These are phyloP conservation scores for Drosophila arawakana DNA, from an alignment of 1,140 invertebrate species.

Conservation along the genomic window DNA sequence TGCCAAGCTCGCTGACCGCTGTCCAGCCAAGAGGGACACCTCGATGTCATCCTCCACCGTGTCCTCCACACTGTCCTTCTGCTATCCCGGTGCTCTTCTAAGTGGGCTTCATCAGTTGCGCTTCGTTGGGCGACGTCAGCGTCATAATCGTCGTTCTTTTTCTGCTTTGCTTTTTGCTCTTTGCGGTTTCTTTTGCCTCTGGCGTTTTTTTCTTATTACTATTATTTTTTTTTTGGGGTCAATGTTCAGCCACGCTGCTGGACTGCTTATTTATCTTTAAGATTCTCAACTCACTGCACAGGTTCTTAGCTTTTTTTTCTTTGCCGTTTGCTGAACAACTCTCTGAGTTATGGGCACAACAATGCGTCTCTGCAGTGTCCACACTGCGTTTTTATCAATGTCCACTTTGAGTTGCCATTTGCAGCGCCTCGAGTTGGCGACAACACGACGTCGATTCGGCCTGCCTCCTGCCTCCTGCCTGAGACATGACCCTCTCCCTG, in stretches of 20 bases:
- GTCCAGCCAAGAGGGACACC: constrained; percentile 60
- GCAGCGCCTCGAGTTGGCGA: constrained; percentile 53
- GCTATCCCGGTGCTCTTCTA: constrained; percentile 39
- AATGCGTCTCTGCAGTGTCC: constrained; percentile 66
- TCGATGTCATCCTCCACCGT: constrained; percentile 27
- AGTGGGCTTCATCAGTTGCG: constrained; percentile 80
- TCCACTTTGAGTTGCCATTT: constrained; percentile 75
- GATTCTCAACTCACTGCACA: constrained; percentile 78
- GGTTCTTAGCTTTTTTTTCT: constrained; percentile 43
- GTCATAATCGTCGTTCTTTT: constrained; percentile 66
- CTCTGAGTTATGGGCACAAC: constrained; percentile 70
- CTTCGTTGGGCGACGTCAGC: constrained; percentile 67
- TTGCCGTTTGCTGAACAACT: neutral
- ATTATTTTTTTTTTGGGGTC: constrained; percentile 62
- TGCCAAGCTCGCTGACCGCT: constrained; percentile 59
- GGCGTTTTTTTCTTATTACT: neutral
- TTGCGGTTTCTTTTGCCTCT: constrained; percentile 46
- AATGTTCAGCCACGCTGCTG: constrained; percentile 65
- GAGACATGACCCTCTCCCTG: too few species aligned
- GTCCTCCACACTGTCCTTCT: neutral
- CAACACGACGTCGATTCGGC: constrained; percentile 16
- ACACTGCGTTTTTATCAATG: constrained; percentile 73
- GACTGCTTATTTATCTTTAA: constrained; percentile 84
- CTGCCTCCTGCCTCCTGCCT: too few species aligned
- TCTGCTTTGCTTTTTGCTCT: constrained; percentile 42